Evolutionary conservation across 2,888 invertebrate species (phyloP), one percentile per base, ranked within the genome.

Genomic region (Siphlonurus alternatus): DNA sequence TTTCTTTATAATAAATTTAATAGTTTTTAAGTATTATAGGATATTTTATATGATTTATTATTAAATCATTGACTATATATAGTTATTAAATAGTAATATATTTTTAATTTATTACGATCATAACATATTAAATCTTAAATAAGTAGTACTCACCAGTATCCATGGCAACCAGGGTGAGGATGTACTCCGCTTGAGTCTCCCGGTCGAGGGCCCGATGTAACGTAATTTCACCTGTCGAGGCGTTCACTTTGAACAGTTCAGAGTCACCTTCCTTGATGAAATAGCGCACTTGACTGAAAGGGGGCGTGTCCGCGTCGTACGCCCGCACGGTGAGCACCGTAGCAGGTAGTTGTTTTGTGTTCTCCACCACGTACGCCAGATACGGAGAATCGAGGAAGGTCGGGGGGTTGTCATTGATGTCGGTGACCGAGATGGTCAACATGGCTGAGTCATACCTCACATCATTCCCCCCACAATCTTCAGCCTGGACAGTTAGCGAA

Each of bases 371-470:
- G 74, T 89, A 88, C 2, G 93, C 92, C 73, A 92, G 79, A 77
- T 94, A 95, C 0, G 95, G 95, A n/a, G 94, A 93, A 77, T 96
- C 90, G 69, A 92, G 78, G 77, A 96, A 96, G 59, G 90, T 87
- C 59, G 96, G 96, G 25, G 89, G 87, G 73, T 93, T 93, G 78
- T 96, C 95, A 77, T 96, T 95, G 73, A 94, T 89, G 76, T 96
- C 94, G 69, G 88, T 84, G 63, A 96, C 87, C 65, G 84, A 83
- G 71, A 96, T 89, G 66, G 87, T 84, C 70, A 94, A 82, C 72
- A 62, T 78, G 69, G 85, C 90, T 65, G 84, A 88, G 79, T 87
- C 90, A 74, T 81, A 87, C 68, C 24, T 73, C 61, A 71, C 71
- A 25, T 66, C 75, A 75, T 60, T 25, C 69, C 83, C 83, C 23